A percentile compares a stretch with the other conserved stretches of the same genome.
Evolutionary conservation across 2,888 invertebrate genomes (phyloP).

Genomic region (Subacronicta megacephala): DNA sequence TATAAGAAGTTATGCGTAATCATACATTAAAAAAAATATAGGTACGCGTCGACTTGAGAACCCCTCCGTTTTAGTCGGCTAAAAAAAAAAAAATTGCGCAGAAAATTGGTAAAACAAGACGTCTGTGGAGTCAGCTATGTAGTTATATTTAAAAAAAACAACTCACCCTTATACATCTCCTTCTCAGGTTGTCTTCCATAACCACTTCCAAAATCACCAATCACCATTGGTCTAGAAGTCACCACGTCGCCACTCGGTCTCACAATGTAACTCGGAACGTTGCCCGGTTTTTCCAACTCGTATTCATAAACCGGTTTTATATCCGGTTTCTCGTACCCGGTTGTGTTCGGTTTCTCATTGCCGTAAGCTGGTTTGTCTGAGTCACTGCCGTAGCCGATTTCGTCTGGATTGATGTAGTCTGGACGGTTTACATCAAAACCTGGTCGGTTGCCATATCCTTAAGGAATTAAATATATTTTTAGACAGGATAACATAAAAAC

Average conservation of each 20-base stretch:
- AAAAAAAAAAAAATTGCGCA: too few species aligned
- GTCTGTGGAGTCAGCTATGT: too few species aligned
- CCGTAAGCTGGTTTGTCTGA: constrained; percentile 38
- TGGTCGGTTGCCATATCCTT: constrained; percentile 35
- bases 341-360: constrained; percentile 36
- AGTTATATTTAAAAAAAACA: too few species aligned
- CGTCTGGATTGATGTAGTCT: constrained; percentile 34
- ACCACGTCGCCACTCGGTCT: constrained; percentile 75
- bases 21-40: too few species aligned
- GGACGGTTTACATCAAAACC: constrained; percentile 45
- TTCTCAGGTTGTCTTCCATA: constrained; percentile 67
- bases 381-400: constrained; percentile 31
- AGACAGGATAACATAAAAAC: neutral
- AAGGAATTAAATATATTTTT: neutral
- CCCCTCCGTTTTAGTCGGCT: too few species aligned
- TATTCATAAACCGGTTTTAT: constrained; percentile 82
- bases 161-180: constrained; percentile 77
- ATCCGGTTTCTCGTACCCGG: constrained; percentile 54
- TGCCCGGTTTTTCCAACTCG: constrained; percentile 72
- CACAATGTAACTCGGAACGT: constrained; percentile 75
- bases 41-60: too few species aligned
- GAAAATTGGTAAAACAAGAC: too few species aligned
- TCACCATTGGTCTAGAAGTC: constrained; percentile 77
- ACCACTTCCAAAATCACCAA: constrained; percentile 71
- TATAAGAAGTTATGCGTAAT: too few species aligned